A percentile compares a stretch with the other conserved stretches of the same genome.
phyloP scores from a whole-genome alignment of 1,140 invertebrate species.

The Drosophila guanche region DNA sequence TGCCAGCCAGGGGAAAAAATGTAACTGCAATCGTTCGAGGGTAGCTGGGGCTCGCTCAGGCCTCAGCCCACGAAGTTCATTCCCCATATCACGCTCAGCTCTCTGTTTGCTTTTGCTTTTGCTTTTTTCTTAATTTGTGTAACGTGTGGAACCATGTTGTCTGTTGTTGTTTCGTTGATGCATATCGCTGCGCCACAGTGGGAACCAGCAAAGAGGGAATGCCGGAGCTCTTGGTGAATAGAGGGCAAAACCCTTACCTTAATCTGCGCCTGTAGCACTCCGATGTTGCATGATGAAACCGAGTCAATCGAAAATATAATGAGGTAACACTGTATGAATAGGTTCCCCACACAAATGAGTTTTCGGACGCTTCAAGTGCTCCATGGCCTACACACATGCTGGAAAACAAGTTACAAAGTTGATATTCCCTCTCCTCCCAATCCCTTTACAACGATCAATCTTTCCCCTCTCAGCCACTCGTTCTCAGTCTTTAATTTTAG shows the following conservation, averaged over 20 bases:
- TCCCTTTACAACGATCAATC: conserved; percentile 5
- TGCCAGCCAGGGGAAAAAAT: conserved; percentile 37
- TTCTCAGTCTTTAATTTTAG: conserved; percentile 15
- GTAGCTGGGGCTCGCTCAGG: background rate
- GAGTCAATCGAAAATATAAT: background rate
- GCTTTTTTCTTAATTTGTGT: conserved; percentile 59
- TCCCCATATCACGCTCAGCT: background rate
- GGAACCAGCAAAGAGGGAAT: background rate
- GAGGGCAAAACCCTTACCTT: too few species aligned
- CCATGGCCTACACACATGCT: conserved; percentile 31
- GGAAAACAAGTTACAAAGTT: conserved; percentile 35
- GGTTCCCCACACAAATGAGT: conserved; percentile 7
- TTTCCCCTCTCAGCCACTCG: conserved; percentile 1
- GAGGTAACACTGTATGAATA: conserved; percentile 7
- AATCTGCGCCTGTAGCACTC: too few species aligned
- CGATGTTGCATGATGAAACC: too few species aligned
- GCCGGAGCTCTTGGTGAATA: too few species aligned
- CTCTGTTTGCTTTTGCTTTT: background rate
- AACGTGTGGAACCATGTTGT: conserved; percentile 57
- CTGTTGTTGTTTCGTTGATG: conserved; percentile 19
- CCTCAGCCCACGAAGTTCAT: conserved; percentile 9
- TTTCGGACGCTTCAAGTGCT: conserved; percentile 5
- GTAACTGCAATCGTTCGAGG: conserved; percentile 32
- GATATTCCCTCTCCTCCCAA: background rate
- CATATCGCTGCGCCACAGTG: conserved; percentile 47